These are phyloP conservation scores for Leptarthrus brevirostris DNA, from an alignment of 2,888 invertebrate species.

Conservation along the genomic window DNA sequence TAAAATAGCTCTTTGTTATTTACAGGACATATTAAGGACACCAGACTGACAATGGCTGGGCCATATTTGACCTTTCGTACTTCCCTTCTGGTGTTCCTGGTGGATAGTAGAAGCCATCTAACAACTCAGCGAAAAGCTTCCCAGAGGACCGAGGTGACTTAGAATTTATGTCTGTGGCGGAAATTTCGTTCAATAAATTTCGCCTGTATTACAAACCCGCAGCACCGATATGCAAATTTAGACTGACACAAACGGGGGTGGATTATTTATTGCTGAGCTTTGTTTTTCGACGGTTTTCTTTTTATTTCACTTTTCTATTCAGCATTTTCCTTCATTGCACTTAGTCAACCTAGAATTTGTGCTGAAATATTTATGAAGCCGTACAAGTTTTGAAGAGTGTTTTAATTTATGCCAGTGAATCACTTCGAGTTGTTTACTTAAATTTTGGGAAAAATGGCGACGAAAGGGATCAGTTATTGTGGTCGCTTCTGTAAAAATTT, in stretches of 20 bases:
- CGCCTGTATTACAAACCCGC: constrained; percentile 18
- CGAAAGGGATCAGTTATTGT: too few relatives aligned
- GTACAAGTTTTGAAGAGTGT: constrained; percentile 31
- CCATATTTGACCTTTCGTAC: constrained; percentile 6
- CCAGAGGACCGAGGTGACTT: constrained; percentile 24
- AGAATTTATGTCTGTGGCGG: constrained; percentile 36
- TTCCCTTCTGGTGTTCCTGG: not conserved
- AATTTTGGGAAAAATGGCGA: not conserved
- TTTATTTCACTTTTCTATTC: constrained; percentile 5
- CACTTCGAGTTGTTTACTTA: constrained; percentile 34
- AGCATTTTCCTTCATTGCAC: constrained; percentile 26
- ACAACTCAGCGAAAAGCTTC: not conserved
- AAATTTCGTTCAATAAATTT: constrained; percentile 39
- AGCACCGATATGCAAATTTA: constrained; percentile 32
- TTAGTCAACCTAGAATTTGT: constrained; percentile 13
- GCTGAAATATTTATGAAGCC: constrained; percentile 41
- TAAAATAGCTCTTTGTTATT: too few relatives aligned
- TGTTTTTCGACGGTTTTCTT: constrained; percentile 27
- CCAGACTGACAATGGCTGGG: constrained; percentile 23
- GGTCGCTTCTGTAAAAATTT: too few relatives aligned
- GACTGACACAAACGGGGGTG: constrained; percentile 25
- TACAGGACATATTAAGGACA: constrained; percentile 28
- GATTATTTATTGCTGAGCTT: constrained; percentile 41
- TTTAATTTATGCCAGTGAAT: constrained; percentile 36
- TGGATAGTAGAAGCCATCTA: not conserved